Evolutionary conservation across 2,113 vertebrate species (phyloP).

Genomic region (Rallus limicola): DNA sequence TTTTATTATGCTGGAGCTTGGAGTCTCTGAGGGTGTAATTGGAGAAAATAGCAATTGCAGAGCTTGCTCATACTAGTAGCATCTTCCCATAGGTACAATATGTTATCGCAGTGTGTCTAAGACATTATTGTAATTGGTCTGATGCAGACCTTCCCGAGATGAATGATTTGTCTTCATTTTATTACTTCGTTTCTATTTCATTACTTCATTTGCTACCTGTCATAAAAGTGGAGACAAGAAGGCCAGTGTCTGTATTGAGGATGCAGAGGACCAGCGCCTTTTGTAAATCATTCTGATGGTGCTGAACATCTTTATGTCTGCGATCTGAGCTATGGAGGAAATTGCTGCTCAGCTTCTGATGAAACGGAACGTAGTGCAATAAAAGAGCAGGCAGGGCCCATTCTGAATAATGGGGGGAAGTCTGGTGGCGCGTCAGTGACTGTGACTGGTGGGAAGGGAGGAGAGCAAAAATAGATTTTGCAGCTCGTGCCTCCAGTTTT

Average conservation of each 20-base stretch:
- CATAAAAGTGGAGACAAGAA: slow-evolving; percentile 17
- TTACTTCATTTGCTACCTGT: slow-evolving; percentile 43
- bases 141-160: not conserved
- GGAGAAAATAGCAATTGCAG: not conserved
- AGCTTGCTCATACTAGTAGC: not conserved
- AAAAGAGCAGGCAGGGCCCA: not conserved
- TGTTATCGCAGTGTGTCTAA: not conserved
- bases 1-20: not conserved
- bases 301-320: not conserved
- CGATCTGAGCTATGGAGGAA: not conserved
- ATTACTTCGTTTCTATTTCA: not conserved
- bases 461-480: not conserved
- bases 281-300: slow-evolving; percentile 13
- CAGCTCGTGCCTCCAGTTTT: not conserved
- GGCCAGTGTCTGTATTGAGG: not conserved
- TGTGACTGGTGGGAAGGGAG: not conserved
- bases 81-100: not conserved
- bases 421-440: not conserved
- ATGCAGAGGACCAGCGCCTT: not conserved
- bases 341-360: not conserved
- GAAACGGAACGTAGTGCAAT: not conserved
- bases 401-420: not conserved
- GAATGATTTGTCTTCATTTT: slow-evolving; percentile 33
- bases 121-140: slow-evolving; percentile 51
- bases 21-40: not conserved